Evolutionary conservation across 2,113 vertebrate genomes (phyloP).

Genomic region (Drymodes brunneopygia): DNA sequence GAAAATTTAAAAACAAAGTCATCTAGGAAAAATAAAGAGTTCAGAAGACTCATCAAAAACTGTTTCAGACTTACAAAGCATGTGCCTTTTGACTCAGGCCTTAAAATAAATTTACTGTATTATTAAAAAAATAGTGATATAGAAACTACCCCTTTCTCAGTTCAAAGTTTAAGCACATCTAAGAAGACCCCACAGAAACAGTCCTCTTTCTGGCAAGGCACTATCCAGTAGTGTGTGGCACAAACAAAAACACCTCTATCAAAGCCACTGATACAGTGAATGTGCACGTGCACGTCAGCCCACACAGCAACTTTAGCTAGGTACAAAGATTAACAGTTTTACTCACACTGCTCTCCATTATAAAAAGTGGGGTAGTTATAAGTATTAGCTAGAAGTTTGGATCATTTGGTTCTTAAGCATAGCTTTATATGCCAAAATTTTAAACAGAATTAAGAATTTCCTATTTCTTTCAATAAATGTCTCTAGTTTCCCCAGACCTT

Average conservation of each 20-base stretch:
- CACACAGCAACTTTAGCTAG: background rate
- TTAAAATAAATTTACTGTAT: background rate
- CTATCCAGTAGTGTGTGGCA: conserved; percentile 52
- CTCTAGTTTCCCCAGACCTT: background rate
- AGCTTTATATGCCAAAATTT: background rate
- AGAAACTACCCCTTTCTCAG: background rate
- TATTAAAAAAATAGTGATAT: conserved; percentile 34
- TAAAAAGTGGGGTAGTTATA: background rate
- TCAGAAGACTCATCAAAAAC: background rate
- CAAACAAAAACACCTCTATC: background rate
- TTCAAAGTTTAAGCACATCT: background rate
- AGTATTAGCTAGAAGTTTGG: background rate
- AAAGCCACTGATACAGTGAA: conserved; percentile 53
- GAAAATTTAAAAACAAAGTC: background rate
- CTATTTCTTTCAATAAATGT: background rate
- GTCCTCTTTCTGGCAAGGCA: conserved; percentile 50
- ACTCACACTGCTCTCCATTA: background rate
- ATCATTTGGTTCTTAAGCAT: background rate
- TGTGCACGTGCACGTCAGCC: background rate
- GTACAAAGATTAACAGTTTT: background rate
- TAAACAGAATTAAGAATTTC: background rate
- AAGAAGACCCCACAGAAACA: background rate
- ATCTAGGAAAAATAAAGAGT: background rate
- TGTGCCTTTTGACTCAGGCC: background rate
- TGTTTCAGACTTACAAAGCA: background rate